These are phyloP conservation scores for Sinotaia quadrata DNA, from an alignment of 2,888 invertebrate species.

Conservation along the genomic window DNA sequence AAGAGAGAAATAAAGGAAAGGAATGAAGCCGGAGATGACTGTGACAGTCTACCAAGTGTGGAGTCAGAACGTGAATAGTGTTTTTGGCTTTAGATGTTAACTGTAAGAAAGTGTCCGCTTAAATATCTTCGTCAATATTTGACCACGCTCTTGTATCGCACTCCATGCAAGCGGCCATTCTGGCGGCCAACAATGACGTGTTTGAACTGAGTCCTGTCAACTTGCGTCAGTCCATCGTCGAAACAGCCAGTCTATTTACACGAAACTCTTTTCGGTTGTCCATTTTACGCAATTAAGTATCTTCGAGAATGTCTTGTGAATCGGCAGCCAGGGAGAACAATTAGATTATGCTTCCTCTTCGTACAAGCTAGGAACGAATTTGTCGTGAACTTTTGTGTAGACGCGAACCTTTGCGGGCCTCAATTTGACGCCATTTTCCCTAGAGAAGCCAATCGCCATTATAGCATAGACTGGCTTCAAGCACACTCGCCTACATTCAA, in stretches of 20 bases:
- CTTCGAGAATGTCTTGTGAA: not conserved
- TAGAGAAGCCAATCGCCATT: conserved; percentile 14
- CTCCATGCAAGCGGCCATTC: not conserved
- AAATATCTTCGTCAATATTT: conserved; percentile 29
- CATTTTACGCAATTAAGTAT: conserved; percentile 22
- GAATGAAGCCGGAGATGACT: not conserved
- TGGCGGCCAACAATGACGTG: conserved; percentile 4
- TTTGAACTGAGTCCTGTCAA: conserved; percentile 8
- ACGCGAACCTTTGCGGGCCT: not conserved
- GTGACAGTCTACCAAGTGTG: not conserved
- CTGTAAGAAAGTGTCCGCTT: conserved; percentile 19
- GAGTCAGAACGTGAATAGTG: not conserved
- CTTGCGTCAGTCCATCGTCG: conserved; percentile 14
- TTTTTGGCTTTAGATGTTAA: not conserved
- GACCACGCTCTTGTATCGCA: conserved; percentile 1
- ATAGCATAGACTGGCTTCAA: conserved; percentile 4
- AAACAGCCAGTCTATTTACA: conserved; percentile 13
- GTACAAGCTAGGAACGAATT: too few species aligned
- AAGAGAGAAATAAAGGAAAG: not conserved
- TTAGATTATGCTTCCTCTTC: conserved; percentile 17
- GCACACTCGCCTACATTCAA: not conserved
- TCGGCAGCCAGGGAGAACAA: conserved; percentile 6
- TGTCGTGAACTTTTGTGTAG: conserved; percentile 5
- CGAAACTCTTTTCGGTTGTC: conserved; percentile 13
- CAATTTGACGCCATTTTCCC: conserved; percentile 18